Base-by-base conservation (phyloP, 2,888 invertebrate genomes). In the Brachypalpus laphriformis region DNA sequence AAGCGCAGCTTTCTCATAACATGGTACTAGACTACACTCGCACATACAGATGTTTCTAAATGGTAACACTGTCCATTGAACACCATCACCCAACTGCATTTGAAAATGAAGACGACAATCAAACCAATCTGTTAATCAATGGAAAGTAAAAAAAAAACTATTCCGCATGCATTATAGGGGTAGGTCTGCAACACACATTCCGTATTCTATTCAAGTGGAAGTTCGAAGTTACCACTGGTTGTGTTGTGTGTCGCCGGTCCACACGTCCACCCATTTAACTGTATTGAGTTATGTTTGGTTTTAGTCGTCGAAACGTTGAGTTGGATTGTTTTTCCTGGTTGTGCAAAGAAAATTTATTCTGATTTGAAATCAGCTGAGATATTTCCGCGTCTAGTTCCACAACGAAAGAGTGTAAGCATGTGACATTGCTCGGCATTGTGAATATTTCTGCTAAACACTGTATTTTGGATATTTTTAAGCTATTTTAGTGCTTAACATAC, bases 141-240 rank as follows among this genome's bases (percentile, higher is more conserved):
- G 9, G 9, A 20, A 20, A 11, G 11, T 11, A 20, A 47, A 20
- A 20, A n/a, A n/a, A n/a, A n/a, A n/a, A n/a, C 11, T 18, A 45
- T 37, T 20, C 22, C 2, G 28, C 18, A 63, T 63, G 18, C 31
- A 20, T 22, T 59, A 25, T 42, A 59, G 42, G 59, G 59, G 59
- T 59, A 25, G 59, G 42, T 63, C 18, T 63, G 45, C n/a, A n/a
- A n/a, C n/a, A 2, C 16, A 28, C 22, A 16, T 6, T 45, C 42
- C 42, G 22, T 5, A 25, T 22, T 25, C 20, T 9, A 14, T 25
- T 28, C 2, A 25, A 47, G 0, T 45, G 3, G 11, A 31, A 18
- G 61, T 63, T 63, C 61, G 61, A 63, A 11, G 61, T 63, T 47
- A 14, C 16, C 59, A 25, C 42, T 42, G 9, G 22, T 25, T 25